Evolutionary conservation across 1,140 invertebrate species (phyloP).

Genomic region (Zaprionus vittiger): DNA sequence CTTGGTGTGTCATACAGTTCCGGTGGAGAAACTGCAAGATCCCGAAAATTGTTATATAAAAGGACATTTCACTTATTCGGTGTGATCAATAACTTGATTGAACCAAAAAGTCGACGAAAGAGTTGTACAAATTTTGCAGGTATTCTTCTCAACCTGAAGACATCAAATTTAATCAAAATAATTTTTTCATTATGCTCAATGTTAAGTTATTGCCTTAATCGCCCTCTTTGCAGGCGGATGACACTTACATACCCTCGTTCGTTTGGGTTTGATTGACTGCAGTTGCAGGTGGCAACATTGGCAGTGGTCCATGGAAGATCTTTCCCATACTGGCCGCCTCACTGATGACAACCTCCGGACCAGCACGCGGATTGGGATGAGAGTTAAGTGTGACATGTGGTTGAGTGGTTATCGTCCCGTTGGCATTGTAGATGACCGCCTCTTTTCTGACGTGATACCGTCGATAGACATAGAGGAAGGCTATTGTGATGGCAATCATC

Average conservation of each 20-base stretch:
- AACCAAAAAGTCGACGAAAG: not conserved
- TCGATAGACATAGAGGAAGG: slow-evolving; percentile 75
- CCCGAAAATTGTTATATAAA: not conserved
- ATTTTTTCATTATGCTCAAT: not conserved
- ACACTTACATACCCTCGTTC: slow-evolving; percentile 84
- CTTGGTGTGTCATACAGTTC: slow-evolving; percentile 81
- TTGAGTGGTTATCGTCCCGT: slow-evolving; percentile 48
- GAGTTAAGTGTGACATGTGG: slow-evolving; percentile 1
- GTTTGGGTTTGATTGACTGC: slow-evolving; percentile 41
- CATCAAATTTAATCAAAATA: too few species aligned
- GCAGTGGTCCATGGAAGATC: slow-evolving; percentile 75
- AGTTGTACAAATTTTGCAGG: too few species aligned
- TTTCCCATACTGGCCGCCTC: slow-evolving; percentile 57
- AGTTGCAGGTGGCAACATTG: slow-evolving; percentile 49
- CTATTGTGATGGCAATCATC: slow-evolving; percentile 60
- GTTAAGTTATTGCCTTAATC: slow-evolving; percentile 28
- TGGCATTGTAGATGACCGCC: slow-evolving; percentile 59
- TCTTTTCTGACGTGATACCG: slow-evolving; percentile 71
- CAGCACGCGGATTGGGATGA: not conserved
- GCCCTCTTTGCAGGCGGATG: slow-evolving; percentile 39
- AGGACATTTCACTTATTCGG: not conserved
- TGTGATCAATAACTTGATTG: slow-evolving; percentile 24
- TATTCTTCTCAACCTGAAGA: too few species aligned
- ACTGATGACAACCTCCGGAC: slow-evolving; percentile 57
- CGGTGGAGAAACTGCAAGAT: slow-evolving; percentile 53